Base-by-base conservation (phyloP, 1,140 invertebrate species). In the Plectrocnemia conspersa region DNA sequence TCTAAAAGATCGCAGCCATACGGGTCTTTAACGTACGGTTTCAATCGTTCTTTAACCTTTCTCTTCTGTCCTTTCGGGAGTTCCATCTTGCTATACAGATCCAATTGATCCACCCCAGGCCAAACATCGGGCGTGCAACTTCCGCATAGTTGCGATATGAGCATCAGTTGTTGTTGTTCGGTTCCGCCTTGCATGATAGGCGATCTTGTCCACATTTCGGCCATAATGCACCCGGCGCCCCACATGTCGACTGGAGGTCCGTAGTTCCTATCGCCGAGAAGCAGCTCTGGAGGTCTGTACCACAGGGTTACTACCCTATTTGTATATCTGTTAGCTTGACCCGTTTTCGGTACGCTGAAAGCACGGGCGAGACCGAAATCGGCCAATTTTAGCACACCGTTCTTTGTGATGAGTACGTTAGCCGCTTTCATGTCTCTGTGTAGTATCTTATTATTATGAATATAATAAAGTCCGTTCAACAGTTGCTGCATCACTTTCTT, bases 361-460 rank as follows among this genome's bases (percentile, higher is more conserved):
- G 93, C 93, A 68, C 94, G 74, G 0, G 92, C 91, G 48, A 95
- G 74, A 35, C 92, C 92, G 77, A 95, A 95, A 75, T 95, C 92
- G 13, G 91, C 91, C 32, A 96, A 67, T 69, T 95, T 95, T 16
- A 95, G 67, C 18, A 93, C 82, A n/a, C 97, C 97, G 75, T 88
- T 88, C 72, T 97, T 97, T 1, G 94, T 98, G 42, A 99, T 95
- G 2, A 99, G 75, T 41, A 99, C 93, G 80, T 99, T 99, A 0
- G 97, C 96, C 35, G 97, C 93, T 77, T 99, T 99, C 93, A 99
- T 97, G 67, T 98, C 95, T 65, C 95, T 80, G 68, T 95, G 93
- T 0, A 96, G 70, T 56, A 92, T 92, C 82, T 97, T 97, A 74
- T 96, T 97, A 62, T 86, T 93, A 66, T 98, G 94, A 68, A 98